Conservation (phyloP, 2,113 vertebrate species). For the Motacilla alba region DNA sequence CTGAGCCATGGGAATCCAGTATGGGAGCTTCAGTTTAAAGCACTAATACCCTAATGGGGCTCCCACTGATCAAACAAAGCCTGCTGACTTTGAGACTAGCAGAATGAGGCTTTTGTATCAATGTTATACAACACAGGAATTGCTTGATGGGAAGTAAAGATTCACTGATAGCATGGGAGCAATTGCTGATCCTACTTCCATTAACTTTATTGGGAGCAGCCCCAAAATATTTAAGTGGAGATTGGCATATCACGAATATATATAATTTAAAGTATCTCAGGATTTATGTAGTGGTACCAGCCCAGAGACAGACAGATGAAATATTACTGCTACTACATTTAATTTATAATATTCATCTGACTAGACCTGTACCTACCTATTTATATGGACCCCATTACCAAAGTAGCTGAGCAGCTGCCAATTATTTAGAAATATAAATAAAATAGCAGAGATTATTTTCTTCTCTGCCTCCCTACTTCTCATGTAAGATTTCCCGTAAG, state of each 20-base stretch:
- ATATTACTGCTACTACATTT: slow-evolving; percentile 25
- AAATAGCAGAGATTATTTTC: background rate
- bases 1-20: background rate
- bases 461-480: background rate
- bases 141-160: background rate
- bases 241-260: slow-evolving; percentile 36
- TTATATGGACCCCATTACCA: slow-evolving; percentile 16
- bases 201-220: slow-evolving; percentile 59
- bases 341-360: slow-evolving; percentile 56
- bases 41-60: background rate
- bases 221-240: slow-evolving; percentile 48
- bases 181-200: slow-evolving; percentile 58
- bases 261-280: slow-evolving; percentile 43
- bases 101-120: slow-evolving; percentile 6
- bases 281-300: slow-evolving; percentile 49
- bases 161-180: background rate
- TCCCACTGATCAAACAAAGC: background rate
- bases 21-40: background rate
- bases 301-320: slow-evolving; percentile 23
- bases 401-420: slow-evolving; percentile 36
- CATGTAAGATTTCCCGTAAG: background rate
- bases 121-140: background rate
- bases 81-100: background rate
- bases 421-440: slow-evolving; percentile 14
- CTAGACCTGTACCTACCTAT: slow-evolving; percentile 7